Conservation (phyloP, 1,140 invertebrate species). For the Macrocentrus cingulum region DNA sequence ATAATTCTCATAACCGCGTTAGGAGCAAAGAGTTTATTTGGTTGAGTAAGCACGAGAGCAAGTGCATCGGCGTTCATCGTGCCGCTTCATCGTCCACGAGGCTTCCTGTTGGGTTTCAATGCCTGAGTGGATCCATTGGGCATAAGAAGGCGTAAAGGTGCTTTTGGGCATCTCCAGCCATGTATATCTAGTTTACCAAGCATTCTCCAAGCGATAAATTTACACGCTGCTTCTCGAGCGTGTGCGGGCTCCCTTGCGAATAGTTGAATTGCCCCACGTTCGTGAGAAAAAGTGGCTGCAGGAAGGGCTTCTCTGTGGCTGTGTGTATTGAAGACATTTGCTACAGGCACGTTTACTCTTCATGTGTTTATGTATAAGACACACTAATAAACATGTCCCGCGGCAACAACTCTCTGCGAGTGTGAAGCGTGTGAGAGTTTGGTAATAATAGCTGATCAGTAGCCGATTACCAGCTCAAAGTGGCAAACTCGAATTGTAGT, state of each 20-base stretch:
- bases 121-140: too few relatives aligned
- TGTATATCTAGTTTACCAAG: not conserved
- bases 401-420: not conserved
- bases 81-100: too few relatives aligned
- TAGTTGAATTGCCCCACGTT: constrained; percentile 11
- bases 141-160: too few relatives aligned
- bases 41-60: too few relatives aligned
- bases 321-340: not conserved
- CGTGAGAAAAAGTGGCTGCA: not conserved
- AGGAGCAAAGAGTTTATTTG: too few relatives aligned
- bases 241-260: constrained; percentile 21
- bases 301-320: not conserved
- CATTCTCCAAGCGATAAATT: constrained; percentile 29
- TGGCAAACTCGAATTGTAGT: constrained; percentile 21
- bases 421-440: not conserved
- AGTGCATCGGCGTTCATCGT: too few relatives aligned
- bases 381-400: constrained; percentile 14
- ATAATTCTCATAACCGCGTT: too few relatives aligned
- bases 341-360: too few relatives aligned
- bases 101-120: too few relatives aligned
- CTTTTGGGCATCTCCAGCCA: constrained; percentile 5
- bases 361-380: not conserved
- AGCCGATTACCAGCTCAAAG: constrained; percentile 22
- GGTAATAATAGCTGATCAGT: constrained; percentile 26
- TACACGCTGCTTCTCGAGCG: constrained; percentile 16